phyloP scores from a whole-genome alignment of 2,113 vertebrate genomes.

The Romanogobio albipinnatus region DNA sequence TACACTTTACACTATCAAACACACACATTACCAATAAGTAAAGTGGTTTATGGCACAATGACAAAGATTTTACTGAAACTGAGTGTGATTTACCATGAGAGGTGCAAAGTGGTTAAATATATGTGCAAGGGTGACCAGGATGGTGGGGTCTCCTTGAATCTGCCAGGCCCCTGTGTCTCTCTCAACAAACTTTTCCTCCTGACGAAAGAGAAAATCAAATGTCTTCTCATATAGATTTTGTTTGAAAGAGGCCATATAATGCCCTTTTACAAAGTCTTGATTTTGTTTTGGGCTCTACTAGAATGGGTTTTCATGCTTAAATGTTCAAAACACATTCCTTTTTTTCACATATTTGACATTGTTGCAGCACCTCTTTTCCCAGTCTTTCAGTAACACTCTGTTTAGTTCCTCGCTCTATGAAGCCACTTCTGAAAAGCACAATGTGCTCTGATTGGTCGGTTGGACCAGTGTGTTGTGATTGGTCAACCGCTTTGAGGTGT shows the following conservation, averaged over 20 bases:
- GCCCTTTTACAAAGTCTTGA: too few species aligned
- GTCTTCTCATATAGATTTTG: not conserved
- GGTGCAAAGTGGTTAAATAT: conserved; percentile 94
- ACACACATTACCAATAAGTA: not conserved
- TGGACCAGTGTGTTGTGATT: too few species aligned
- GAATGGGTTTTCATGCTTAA: too few species aligned
- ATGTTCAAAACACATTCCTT: not conserved
- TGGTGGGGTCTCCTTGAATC: conserved; percentile 88
- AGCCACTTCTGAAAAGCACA: too few species aligned
- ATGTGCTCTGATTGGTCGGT: too few species aligned
- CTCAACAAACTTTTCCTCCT: conserved; percentile 89
- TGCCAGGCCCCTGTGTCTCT: conserved; percentile 81
- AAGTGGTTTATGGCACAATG: not conserved
- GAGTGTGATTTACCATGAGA: conserved; percentile 84
- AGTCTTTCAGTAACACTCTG: too few species aligned
- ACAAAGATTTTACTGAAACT: not conserved
- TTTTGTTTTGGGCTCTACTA: too few species aligned
- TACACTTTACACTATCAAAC: conserved; percentile 89
- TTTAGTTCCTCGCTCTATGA: too few species aligned
- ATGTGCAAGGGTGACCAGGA: conserved; percentile 87
- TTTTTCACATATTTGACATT: too few species aligned
- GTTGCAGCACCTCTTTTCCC: too few species aligned
- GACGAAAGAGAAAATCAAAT: not conserved
- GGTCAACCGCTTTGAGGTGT: too few species aligned
- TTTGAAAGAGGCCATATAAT: not conserved